Conservation (phyloP, 2,797 vertebrate species). For the Buphagus erythrorhynchus region DNA sequence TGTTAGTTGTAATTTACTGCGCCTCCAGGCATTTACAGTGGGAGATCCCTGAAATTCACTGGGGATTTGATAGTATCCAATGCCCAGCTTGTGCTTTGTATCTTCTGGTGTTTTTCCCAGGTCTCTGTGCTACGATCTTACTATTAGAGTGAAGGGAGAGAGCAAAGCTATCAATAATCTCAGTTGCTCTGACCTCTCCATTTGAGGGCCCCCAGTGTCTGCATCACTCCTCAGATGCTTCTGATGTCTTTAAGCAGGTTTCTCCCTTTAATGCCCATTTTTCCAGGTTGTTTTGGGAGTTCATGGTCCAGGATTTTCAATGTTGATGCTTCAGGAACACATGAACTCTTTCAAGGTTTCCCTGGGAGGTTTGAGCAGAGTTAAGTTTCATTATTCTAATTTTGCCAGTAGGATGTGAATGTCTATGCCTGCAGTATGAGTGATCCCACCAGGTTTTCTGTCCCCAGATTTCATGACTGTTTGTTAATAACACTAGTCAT, state of each 20-base stretch:
- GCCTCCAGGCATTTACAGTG: not conserved
- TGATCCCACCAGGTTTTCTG: fast-evolving
- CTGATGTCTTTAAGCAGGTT: not conserved
- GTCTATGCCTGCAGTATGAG: not conserved
- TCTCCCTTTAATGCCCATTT: not conserved
- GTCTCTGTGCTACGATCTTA: not conserved
- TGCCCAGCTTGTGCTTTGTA: not conserved
- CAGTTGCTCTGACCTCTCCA: not conserved
- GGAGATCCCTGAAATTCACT: not conserved
- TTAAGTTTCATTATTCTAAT: not conserved
- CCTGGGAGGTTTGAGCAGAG: not conserved
- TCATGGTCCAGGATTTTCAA: not conserved
- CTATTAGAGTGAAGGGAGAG: not conserved
- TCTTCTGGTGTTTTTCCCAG: not conserved
- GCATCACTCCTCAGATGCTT: not conserved
- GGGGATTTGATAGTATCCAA: not conserved
- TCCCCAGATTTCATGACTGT: not conserved
- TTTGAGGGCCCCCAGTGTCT: not conserved
- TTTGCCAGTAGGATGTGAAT: not conserved
- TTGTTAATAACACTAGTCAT: not conserved
- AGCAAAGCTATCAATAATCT: not conserved
- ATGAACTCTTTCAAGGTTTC: not conserved
- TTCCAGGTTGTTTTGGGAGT: not conserved
- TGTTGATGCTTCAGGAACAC: not conserved
- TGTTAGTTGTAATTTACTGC: not conserved